Evolutionary conservation across 2,797 vertebrate species (phyloP), one percentile per base, ranked within the genome.

Genomic region (Limnodromus scolopaceus): DNA sequence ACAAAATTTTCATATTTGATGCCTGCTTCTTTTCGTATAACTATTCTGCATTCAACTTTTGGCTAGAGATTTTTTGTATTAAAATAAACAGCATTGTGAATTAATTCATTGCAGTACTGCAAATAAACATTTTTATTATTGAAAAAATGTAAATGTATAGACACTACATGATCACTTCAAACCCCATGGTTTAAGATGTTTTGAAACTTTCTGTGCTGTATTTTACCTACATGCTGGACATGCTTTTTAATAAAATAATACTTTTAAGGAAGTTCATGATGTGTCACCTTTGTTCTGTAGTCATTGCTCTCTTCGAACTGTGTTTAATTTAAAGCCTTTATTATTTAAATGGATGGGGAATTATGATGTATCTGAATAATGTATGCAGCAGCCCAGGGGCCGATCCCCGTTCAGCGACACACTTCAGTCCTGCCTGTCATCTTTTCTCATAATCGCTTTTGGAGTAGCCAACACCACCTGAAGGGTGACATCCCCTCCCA

Each of bases 181-280:
- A 58, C 10, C 2, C 12, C 45, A 10, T 3, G 11, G 28, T 55
- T 93, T 61, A 78, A 58, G 57, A 69, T 25, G 46, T 61, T 90
- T 82, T 66, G 70, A 79, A 89, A 76, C 19, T 25, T 51, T 41
- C 25, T 71, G 38, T 66, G 36, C 45, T 69, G 18, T 38, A 51
- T 64, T 94, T 86, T 45, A 86, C n/a, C 18, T 61, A 34, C 14
- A 22, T 30, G 61, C 54, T 86, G 87, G 45, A 75, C 8, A 14
- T 54, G 41, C 41, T 58, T 81, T 92, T 93, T 72, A 87, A 93
- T 87, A 92, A 92, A 95, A 63, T 39, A 57, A 10, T 24, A 39
- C 53, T 72, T 90, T 16, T 34, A 72, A 88, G 32, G 51, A 92
- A 23, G 13, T 53, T 64, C n/a, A 39, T 39, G 22, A 63, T 0